phyloP scores from a whole-genome alignment of 2,888 invertebrate genomes.

The Miltochrista miniata region DNA sequence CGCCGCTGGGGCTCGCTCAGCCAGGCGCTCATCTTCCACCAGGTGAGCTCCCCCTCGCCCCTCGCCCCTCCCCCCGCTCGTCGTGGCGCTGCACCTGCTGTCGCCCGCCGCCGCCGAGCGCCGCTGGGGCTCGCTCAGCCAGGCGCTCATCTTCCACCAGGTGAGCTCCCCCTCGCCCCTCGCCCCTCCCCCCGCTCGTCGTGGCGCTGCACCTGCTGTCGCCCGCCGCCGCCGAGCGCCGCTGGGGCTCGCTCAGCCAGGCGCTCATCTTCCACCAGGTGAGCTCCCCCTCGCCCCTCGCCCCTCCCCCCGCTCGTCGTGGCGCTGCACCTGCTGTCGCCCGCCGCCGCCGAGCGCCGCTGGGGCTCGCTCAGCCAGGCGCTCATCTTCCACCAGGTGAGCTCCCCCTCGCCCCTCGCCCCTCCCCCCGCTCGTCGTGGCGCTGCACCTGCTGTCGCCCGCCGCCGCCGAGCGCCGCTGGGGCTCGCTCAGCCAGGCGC shows the following conservation, averaged over 20 bases:
- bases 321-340: slow-evolving; percentile 94
- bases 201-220: slow-evolving; percentile 94
- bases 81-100: slow-evolving; percentile 94
- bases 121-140: no score
- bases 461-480: slow-evolving; percentile 91
- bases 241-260: slow-evolving; percentile 99
- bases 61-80: no score
- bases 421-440: slow-evolving; percentile 94
- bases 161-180: no score
- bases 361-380: slow-evolving; percentile 97
- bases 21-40: no score
- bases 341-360: slow-evolving; percentile 91
- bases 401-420: slow-evolving; percentile 91
- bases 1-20: no score
- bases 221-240: slow-evolving; percentile 90
- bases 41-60: no score
- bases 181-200: no score
- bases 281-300: slow-evolving; percentile 93
- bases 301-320: no score
- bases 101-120: slow-evolving; percentile 90
- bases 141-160: no score
- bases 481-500: slow-evolving; percentile 99
- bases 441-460: slow-evolving; percentile 95
- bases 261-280: slow-evolving; percentile 99
- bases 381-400: slow-evolving; percentile 95